Percentiles rank a stretch among this genome's conserved stretches.
Conservation (phyloP, 1,140 invertebrate genomes). For the Tetragnatha versicolor region DNA sequence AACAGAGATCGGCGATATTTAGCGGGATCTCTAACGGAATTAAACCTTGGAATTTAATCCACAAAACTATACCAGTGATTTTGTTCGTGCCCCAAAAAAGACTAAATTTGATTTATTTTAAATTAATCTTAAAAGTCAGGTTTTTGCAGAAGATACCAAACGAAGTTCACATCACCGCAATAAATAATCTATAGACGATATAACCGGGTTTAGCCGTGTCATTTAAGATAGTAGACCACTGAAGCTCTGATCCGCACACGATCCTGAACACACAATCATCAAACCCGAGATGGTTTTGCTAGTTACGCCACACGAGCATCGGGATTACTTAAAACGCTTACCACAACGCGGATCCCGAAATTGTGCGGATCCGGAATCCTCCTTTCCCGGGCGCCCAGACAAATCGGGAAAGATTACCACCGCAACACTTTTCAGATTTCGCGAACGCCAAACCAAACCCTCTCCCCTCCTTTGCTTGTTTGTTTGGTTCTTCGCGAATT, state of each 20-base stretch:
- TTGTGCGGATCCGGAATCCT: conserved; percentile 8
- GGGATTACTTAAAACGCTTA: conserved; percentile 15
- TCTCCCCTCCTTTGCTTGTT: not conserved
- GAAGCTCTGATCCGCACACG: not conserved
- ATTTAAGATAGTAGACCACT: no score
- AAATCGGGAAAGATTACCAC: conserved; percentile 31
- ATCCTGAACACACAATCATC: conserved; percentile 2
- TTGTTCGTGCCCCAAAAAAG: no score
- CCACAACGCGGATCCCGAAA: not conserved
- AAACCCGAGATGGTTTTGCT: conserved; percentile 17
- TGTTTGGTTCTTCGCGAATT: not conserved
- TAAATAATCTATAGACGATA: no score
- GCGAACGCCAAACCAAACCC: conserved; percentile 4
- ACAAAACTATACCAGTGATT: no score
- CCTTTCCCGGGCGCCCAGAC: not conserved
- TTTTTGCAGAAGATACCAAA: no score
- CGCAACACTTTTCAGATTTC: conserved; percentile 25
- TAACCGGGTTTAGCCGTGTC: no score
- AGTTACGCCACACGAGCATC: not conserved
- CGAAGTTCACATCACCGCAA: no score
- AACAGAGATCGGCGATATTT: no score
- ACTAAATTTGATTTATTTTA: no score
- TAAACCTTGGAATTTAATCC: no score
- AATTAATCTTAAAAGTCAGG: no score
- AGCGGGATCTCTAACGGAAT: no score